Percentiles rank a stretch among this genome's conserved stretches.
These are phyloP conservation scores for Pseudomyrmex concolor DNA, from an alignment of 1,140 invertebrate species.

Conservation along the genomic window DNA sequence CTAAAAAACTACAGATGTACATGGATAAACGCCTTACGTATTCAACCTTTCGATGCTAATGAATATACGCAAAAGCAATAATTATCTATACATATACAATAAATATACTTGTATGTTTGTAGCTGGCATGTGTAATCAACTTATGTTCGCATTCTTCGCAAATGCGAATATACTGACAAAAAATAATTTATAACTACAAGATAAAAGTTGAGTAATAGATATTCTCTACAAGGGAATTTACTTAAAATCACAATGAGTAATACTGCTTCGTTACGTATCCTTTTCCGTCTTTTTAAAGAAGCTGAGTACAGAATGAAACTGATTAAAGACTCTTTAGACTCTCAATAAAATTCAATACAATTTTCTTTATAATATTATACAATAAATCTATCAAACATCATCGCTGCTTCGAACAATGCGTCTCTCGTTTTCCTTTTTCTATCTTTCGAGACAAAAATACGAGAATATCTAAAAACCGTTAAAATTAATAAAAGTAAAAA, in stretches of 20 bases:
- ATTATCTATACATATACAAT: too few relatives aligned
- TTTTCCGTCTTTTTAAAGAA: conserved; percentile 55
- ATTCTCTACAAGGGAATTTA: conserved; percentile 32
- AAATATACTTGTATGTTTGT: too few relatives aligned
- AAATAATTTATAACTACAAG: background rate
- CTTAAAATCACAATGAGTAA: conserved; percentile 81
- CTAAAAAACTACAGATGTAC: too few relatives aligned
- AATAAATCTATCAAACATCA: background rate
- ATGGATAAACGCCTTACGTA: too few relatives aligned
- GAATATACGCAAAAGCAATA: too few relatives aligned
- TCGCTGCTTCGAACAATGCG: conserved; percentile 11
- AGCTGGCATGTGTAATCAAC: too few relatives aligned
- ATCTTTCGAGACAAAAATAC: background rate
- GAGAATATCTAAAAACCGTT: conserved; percentile 27
- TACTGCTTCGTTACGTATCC: conserved; percentile 78
- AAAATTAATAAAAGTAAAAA: conserved; percentile 15
- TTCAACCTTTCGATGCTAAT: too few relatives aligned
- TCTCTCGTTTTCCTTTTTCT: background rate
- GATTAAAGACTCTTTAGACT: conserved; percentile 7
- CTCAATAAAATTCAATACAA: conserved; percentile 22
- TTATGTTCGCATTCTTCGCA: too few relatives aligned
- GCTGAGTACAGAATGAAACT: background rate
- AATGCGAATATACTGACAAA: conserved; percentile 18
- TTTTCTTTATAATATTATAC: conserved; percentile 20
- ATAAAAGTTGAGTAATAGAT: conserved; percentile 5